Conservation (phyloP, 2,888 invertebrate species). For the Megamerina dolium region DNA sequence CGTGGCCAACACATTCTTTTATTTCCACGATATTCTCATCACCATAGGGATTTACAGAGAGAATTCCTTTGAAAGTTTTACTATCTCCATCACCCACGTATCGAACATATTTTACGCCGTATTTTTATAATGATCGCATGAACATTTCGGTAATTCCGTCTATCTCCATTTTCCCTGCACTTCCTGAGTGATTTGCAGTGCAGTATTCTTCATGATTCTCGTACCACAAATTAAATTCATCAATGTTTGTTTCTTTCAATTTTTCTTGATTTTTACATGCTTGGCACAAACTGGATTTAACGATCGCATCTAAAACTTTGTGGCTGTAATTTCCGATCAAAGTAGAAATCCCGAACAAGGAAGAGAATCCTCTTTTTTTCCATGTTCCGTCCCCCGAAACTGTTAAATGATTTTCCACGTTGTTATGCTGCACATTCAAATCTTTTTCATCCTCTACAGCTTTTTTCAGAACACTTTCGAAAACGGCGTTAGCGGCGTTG, state of each 20-base stretch:
- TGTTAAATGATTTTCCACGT: neutral
- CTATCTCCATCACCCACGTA: slow-evolving; percentile 10
- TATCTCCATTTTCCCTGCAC: neutral
- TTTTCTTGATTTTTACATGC: neutral
- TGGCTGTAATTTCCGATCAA: neutral
- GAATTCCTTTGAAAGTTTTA: slow-evolving; percentile 1
- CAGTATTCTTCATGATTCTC: neutral
- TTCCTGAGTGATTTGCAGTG: neutral
- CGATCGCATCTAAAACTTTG: slow-evolving; percentile 2
- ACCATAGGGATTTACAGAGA: slow-evolving; percentile 3
- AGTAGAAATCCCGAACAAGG: neutral
- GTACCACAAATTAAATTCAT: slow-evolving; percentile 3
- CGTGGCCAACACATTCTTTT: slow-evolving; percentile 3
- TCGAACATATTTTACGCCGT: neutral
- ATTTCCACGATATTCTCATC: slow-evolving; percentile 1
- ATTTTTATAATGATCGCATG: neutral
- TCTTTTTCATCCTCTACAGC: neutral
- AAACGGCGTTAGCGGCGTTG: too few species aligned
- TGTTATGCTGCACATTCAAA: neutral
- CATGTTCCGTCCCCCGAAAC: slow-evolving; percentile 2
- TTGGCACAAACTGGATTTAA: neutral
- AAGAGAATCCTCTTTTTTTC: slow-evolving; percentile 2
- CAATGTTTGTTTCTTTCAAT: neutral
- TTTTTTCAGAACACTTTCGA: too few species aligned
- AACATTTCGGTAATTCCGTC: slow-evolving; percentile 8